Percentiles rank a stretch among this genome's conserved stretches.
Evolutionary conservation across 2,797 vertebrate genomes (phyloP).

Genomic region (Hipposideros larvatus): DNA sequence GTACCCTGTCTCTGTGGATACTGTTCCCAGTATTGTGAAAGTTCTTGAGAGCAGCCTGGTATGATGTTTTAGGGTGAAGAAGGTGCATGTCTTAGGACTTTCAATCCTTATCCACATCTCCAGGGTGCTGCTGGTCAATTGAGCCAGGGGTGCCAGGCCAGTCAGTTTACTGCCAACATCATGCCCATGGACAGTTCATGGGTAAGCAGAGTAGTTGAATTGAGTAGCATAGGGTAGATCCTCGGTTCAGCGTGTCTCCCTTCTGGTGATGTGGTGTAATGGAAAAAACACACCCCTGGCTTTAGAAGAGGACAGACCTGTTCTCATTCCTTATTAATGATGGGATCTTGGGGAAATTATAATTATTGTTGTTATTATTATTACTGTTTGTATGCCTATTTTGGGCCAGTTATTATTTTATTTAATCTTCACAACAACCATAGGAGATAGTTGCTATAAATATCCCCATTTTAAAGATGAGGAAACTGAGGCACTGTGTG

Average conservation of each 20-base stretch:
- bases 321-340: not conserved
- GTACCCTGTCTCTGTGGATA: not conserved
- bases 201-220: not conserved
- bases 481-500: not conserved
- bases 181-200: not conserved
- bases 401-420: not conserved
- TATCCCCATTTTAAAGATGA: not conserved
- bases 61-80: not conserved
- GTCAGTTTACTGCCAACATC: not conserved
- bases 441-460: not conserved
- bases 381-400: not conserved
- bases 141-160: not conserved
- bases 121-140: not conserved
- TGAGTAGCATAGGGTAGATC: not conserved
- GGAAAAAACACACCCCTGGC: not conserved
- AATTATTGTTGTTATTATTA: not conserved
- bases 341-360: not conserved
- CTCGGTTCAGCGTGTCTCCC: not conserved
- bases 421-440: not conserved
- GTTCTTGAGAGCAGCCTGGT: not conserved
- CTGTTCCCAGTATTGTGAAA: not conserved
- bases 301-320: not conserved
- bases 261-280: not conserved
- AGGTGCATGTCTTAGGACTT: not conserved
- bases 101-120: not conserved